These are phyloP conservation scores for Threskiornis aethiopicus DNA, from an alignment of 2,797 vertebrate species.

Conservation along the genomic window DNA sequence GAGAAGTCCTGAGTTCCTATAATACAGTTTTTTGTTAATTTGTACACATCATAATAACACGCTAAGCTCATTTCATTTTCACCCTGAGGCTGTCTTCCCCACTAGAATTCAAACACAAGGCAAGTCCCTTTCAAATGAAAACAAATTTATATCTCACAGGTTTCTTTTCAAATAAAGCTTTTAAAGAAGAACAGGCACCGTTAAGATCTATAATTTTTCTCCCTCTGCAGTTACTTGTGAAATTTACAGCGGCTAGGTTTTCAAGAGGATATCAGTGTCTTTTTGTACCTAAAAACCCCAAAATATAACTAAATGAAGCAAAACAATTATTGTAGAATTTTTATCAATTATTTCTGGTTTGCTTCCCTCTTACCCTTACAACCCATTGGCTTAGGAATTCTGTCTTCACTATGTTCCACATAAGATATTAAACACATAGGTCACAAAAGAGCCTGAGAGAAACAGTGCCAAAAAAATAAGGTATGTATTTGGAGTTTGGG, in stretches of 20 bases:
- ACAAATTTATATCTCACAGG: background rate
- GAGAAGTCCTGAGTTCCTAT: background rate
- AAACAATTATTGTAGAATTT: background rate
- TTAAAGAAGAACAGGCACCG: background rate
- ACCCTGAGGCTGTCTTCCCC: background rate
- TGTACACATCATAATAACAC: background rate
- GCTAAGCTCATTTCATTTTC: background rate
- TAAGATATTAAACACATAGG: background rate
- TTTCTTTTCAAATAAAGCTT: background rate
- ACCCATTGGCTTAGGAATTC: background rate
- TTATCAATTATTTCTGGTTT: background rate
- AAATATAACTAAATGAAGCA: background rate
- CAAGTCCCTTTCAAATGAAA: background rate
- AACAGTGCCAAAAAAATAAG: rapidly evolving
- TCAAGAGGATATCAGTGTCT: background rate
- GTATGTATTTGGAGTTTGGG: background rate
- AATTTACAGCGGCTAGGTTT: background rate
- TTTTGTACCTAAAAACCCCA: background rate
- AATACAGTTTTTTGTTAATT: background rate
- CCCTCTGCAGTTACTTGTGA: background rate
- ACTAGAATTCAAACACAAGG: background rate
- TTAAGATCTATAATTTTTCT: background rate
- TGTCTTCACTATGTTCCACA: background rate
- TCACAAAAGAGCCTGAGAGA: background rate
- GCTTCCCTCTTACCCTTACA: background rate